Conservation (phyloP, 2,888 invertebrate species). For the Caenorhabditis angaria region DNA sequence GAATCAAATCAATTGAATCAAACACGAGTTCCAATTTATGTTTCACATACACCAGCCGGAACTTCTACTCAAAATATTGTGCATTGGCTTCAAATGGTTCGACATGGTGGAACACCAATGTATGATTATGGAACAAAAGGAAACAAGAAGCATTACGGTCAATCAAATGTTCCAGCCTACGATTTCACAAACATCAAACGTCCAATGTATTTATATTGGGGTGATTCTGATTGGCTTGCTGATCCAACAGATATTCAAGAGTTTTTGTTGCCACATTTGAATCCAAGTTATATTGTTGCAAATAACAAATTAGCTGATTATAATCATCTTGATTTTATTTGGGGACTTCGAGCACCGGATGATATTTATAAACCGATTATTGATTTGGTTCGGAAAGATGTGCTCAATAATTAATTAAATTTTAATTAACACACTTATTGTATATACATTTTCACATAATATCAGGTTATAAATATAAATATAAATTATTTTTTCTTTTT, state of each 20-base stretch:
- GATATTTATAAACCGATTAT: slow-evolving; percentile 58
- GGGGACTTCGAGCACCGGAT: slow-evolving; percentile 58
- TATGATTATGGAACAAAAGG: slow-evolving; percentile 51
- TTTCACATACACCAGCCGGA: slow-evolving; percentile 74
- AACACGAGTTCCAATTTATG: slow-evolving; percentile 75
- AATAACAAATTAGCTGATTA: slow-evolving; percentile 51
- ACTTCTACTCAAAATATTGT: slow-evolving; percentile 74
- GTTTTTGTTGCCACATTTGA: slow-evolving; percentile 33
- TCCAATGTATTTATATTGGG: slow-evolving; percentile 59
- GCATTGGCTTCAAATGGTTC: slow-evolving; percentile 73
- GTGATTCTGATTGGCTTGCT: slow-evolving; percentile 60
- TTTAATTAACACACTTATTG: not conserved
- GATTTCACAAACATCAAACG: slow-evolving; percentile 54
- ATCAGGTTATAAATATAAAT: too few relatives aligned
- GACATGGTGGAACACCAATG: slow-evolving; percentile 43
- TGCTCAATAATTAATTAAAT: not conserved
- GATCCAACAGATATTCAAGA: slow-evolving; percentile 54
- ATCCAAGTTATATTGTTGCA: slow-evolving; percentile 27
- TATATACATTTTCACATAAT: too few relatives aligned
- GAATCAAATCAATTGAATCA: slow-evolving; percentile 71
- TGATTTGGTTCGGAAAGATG: slow-evolving; percentile 41
- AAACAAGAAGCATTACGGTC: slow-evolving; percentile 55
- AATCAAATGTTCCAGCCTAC: slow-evolving; percentile 48
- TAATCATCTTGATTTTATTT: slow-evolving; percentile 64
- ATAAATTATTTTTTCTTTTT: too few relatives aligned